Evolutionary conservation across 2,113 vertebrate genomes (phyloP).

Genomic region (Phasianus colchicus): DNA sequence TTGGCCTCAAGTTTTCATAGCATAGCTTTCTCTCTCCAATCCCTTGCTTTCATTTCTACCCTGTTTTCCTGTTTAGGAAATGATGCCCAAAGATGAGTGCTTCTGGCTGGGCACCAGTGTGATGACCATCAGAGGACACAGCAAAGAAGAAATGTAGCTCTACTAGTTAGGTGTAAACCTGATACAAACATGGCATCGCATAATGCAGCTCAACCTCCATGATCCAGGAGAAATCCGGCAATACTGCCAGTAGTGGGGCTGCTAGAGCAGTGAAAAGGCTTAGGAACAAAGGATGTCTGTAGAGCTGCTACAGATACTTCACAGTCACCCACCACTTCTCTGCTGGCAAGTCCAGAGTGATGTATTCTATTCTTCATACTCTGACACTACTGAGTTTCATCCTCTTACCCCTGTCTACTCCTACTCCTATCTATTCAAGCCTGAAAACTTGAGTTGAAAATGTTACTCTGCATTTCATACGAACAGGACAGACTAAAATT

Average conservation of each 20-base stretch:
- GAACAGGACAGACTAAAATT: neutral
- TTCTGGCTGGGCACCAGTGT: neutral
- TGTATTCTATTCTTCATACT: neutral
- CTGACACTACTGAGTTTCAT: neutral
- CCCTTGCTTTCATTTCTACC: neutral
- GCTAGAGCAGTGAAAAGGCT: neutral
- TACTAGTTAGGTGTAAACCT: neutral
- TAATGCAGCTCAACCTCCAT: neutral
- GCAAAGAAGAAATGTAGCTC: neutral
- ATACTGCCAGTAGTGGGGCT: rapidly evolving
- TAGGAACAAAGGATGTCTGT: neutral
- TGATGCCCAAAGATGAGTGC: neutral
- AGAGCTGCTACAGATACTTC: neutral
- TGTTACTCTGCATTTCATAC: neutral
- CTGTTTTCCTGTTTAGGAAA: neutral
- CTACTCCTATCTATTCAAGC: neutral
- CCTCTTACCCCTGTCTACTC: neutral
- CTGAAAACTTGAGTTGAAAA: constrained; percentile 29
- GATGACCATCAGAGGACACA: rapidly evolving
- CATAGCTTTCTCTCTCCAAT: neutral
- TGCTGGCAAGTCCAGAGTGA: neutral
- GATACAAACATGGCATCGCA: too few relatives aligned
- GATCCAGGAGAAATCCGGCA: neutral
- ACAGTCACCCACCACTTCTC: neutral
- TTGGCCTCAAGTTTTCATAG: neutral